Evolutionary conservation across 2,888 invertebrate species (phyloP).

Genomic region (Drosophila helvetica): DNA sequence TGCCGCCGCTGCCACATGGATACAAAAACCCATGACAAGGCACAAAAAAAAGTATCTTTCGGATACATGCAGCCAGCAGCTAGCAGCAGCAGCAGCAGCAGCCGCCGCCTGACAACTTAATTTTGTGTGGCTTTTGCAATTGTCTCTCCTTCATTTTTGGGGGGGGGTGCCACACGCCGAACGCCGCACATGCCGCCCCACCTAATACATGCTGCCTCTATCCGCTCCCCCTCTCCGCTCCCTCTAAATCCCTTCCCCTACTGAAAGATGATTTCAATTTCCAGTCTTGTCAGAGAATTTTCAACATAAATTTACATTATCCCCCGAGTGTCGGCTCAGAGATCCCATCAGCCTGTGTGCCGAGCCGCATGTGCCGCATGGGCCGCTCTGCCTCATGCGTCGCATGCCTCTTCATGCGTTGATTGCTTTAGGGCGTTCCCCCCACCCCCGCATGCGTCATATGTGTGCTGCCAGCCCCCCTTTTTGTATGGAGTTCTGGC

Average conservation of each 20-base stretch:
- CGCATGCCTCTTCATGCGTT: constrained; percentile 9
- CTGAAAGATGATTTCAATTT: constrained; percentile 58
- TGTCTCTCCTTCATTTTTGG: background rate
- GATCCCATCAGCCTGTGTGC: background rate
- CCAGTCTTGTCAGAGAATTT: constrained; percentile 43
- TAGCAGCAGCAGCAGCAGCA: no score
- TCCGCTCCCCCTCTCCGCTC: background rate
- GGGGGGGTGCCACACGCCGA: background rate
- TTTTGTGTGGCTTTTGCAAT: constrained; percentile 40
- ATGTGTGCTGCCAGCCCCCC: background rate
- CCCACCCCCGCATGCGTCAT: background rate
- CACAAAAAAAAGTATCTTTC: constrained; percentile 52
- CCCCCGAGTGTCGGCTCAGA: constrained; percentile 14
- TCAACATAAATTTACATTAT: constrained; percentile 60
- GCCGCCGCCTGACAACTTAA: constrained; percentile 48
- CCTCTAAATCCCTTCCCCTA: constrained; percentile 9
- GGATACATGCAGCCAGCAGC: constrained; percentile 39
- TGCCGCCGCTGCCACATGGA: constrained; percentile 6
- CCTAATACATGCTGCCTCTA: background rate
- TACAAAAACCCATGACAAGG: constrained; percentile 51
- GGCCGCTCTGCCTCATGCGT: background rate
- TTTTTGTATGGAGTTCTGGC: constrained; percentile 30
- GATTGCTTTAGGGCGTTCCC: constrained; percentile 39
- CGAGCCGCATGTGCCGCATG: no score
- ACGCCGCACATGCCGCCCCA: background rate